A percentile compares a stretch with the other conserved stretches of the same genome.
These are phyloP conservation scores for Istiophorus platypterus DNA, from an alignment of 2,113 vertebrate genomes.

Conservation along the genomic window DNA sequence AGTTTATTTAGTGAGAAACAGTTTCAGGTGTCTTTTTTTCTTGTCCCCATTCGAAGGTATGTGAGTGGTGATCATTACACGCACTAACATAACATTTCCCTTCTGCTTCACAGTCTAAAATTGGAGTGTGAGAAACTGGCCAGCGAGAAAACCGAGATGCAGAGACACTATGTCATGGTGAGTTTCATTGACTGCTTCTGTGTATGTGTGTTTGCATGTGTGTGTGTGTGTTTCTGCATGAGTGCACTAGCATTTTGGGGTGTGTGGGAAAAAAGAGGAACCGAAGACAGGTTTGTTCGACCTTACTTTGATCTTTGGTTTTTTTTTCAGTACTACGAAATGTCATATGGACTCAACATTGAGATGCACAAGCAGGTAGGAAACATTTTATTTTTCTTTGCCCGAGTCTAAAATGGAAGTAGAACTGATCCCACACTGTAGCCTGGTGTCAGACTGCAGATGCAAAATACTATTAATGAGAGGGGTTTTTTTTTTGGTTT, in stretches of 20 bases:
- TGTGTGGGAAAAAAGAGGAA: slow-evolving; percentile 29
- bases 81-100: slow-evolving; percentile 18
- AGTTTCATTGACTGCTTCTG: slow-evolving; percentile 58
- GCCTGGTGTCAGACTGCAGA: background rate
- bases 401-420: slow-evolving; percentile 5
- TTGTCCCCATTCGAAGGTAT: background rate
- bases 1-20: background rate
- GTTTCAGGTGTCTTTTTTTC: background rate
- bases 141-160: slow-evolving; percentile 98
- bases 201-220: slow-evolving; percentile 5
- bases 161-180: slow-evolving; percentile 99
- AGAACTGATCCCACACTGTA: background rate
- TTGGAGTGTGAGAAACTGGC: slow-evolving; percentile 98
- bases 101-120: slow-evolving; percentile 88
- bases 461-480: background rate
- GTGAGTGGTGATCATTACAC: background rate
- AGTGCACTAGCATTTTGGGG: slow-evolving; percentile 15
- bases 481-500: background rate
- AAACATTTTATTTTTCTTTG: slow-evolving; percentile 22
- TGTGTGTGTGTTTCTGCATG: background rate
- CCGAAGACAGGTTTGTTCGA: slow-evolving; percentile 36
- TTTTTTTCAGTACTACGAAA: slow-evolving; percentile 93
- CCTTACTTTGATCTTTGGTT: slow-evolving; percentile 53
- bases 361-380: slow-evolving; percentile 99
- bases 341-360: slow-evolving; percentile 98